Base-by-base conservation (phyloP, 2,888 invertebrate genomes). In the Protodeltote pygarga region DNA sequence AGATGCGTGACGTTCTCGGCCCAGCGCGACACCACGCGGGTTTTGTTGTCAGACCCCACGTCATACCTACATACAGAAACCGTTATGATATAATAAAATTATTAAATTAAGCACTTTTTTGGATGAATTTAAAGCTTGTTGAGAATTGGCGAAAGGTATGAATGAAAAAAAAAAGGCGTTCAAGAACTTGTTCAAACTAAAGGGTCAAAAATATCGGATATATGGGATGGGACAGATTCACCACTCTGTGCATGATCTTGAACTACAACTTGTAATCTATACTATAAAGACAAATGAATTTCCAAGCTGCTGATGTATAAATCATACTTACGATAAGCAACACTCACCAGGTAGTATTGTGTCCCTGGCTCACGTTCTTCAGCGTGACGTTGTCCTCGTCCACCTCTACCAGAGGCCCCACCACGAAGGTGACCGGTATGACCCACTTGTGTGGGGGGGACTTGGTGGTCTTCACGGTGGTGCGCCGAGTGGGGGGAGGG, bases 391-490 rank as follows among this genome's bases (percentile, higher is more conserved):
- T 89, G 1, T 85, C 83, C n/a, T 83, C 79, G 0, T 81, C 92
- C 0, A 85, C 81, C 34, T 93, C 90, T 3, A 32, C 93, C 0
- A 86, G 37, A 0, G 94, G 94, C 37, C 95, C 95, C 2, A 95
- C 95, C 48, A 94, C 94, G 81, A 95, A 97, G 2, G 95, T 96
- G 34, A 97, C 92, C 0, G 97, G 97, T 53, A 97, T 94, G 61
- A 95, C 95, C 97, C 97, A 97, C 66, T 94, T 95, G 13, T 85
- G 83, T 0, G 83, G 83, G 0, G 87, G 84, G 0, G 83, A 50
- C 14, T 78, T 79, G 0, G 86, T 84, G 10, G 84, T 74, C 8
- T 73, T 71, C 0, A 70, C 73, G 0, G 81, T 75, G 3, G 83
- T 45, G 0, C 60, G 59, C 0, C 71, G 66, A 0, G 65, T 81